Base-by-base conservation (phyloP, 2,888 invertebrate species). In the Nomada flava region DNA sequence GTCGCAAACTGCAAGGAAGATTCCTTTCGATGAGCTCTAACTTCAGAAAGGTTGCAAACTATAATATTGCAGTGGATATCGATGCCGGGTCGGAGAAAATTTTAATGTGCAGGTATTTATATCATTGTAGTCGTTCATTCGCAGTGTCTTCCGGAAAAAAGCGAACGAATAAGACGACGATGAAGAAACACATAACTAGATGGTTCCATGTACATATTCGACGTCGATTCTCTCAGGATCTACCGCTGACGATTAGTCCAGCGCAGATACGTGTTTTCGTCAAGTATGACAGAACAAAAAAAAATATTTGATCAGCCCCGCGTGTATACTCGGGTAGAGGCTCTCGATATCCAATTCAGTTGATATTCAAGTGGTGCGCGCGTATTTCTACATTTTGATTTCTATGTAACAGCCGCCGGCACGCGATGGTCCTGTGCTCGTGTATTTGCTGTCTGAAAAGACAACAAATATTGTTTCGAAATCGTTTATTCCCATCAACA, bases 331-430 rank as follows among this genome's bases (percentile, higher is more conserved):
- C 65, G 60, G 79, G 65, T 68, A 80, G 88, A 86, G 73, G 82
- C 88, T 82, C 88, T 88, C 86, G 88, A 88, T 88, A 88, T 86
- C 88, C 88, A 88, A 88, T 88, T 88, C 86, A 86, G 88, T 88
- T 88, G 84, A 86, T 86, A 88, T 88, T 88, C 88, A 87, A 88
- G 88, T 88, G 86, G 82, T 82, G 70, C 73, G 64, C 64, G 84
- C 84, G 85, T 86, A 88, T 84, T 88, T 88, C 86, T 83, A 88
- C 86, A 88, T 88, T 88, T 86, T 88, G 88, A 88, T 88, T 88
- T 86, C 78, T 84, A 83, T 86, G 88, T 87, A 84, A 87, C 88
- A 79, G 77, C 82, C 67, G 23, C 44, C 75, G 57, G 72, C 57
- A 52, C 50, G 57, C 60, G 52, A 53, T 44, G 59, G 26, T 36